Percentiles rank a stretch among this genome's conserved stretches.
phyloP scores from a whole-genome alignment of 2,113 vertebrate species.

The Bufo bufo region DNA sequence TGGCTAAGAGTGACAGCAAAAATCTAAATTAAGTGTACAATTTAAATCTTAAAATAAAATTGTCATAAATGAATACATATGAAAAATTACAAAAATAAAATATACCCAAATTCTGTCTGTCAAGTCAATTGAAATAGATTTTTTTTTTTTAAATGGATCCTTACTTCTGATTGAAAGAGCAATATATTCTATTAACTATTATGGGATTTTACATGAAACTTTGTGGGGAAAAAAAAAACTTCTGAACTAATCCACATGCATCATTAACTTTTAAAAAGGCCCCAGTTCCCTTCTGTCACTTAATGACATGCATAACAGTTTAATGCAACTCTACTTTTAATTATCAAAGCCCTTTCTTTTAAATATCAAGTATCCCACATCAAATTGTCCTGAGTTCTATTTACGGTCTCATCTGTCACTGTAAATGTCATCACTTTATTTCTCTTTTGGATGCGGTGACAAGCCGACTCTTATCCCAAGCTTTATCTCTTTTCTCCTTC shows the following conservation, averaged over 20 bases:
- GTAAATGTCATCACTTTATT: slow-evolving; percentile 95
- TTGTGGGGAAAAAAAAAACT: slow-evolving; percentile 2
- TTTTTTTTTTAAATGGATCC: neutral
- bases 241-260: slow-evolving; percentile 59
- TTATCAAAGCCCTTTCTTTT: slow-evolving; percentile 88
- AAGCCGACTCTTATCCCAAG: slow-evolving; percentile 84
- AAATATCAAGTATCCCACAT: slow-evolving; percentile 91
- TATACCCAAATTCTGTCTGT: neutral
- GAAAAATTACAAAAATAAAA: neutral
- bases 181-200: slow-evolving; percentile 2
- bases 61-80: neutral
- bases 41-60: neutral
- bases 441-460: slow-evolving; percentile 83
- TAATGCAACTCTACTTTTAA: slow-evolving; percentile 88
- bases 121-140: neutral
- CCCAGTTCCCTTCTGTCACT: slow-evolving; percentile 76
- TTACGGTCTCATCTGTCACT: slow-evolving; percentile 91
- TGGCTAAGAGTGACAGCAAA: slow-evolving; percentile 42
- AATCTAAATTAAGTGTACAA: neutral
- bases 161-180: neutral
- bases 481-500: slow-evolving; percentile 90
- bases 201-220: slow-evolving; percentile 9
- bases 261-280: slow-evolving; percentile 83
- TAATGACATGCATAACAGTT: slow-evolving; percentile 84
- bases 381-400: slow-evolving; percentile 83